Base-by-base conservation (phyloP, 2,888 invertebrate genomes). In the Epinotia brunnichana region DNA sequence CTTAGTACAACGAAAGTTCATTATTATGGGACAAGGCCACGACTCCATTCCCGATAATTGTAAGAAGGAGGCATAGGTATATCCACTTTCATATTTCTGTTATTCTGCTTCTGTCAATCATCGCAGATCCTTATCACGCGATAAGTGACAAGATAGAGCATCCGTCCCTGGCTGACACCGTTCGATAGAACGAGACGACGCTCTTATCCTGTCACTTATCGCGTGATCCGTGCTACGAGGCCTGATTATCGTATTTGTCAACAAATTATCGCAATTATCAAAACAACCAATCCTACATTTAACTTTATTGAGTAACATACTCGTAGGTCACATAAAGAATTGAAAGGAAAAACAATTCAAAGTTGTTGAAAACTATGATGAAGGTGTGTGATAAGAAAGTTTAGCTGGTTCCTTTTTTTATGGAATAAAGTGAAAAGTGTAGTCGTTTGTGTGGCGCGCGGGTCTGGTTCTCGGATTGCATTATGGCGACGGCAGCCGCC, bases 391-490 rank as follows among this genome's bases (percentile, higher is more conserved):
- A 56, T 63, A 56, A 17, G 51, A 63, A 64, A 59, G 51, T 57
- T 57, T n/a, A 35, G 41, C 3, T 19, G 61, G 64, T 71, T 63
- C 62, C 73, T 74, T 73, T 76, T 75, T 75, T 76, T 7, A 66
- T 74, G 68, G 75, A 73, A 60, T 70, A 63, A 68, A 76, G 78
- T 79, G 75, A 77, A 75, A 76, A 57, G 75, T 74, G 73, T 77
- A 77, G 79, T 81, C 82, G 83, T 83, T 83, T 85, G 82, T 77
- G 75, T 77, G 80, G 82, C 81, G 85, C 77, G 77, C 80, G 87
- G 87, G 86, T 86, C 84, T 86, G 82, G 85, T 82, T 88, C 87
- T 87, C 84, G 88, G 90, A 92, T 91, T 91, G 92, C 93, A 92
- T 91, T 92, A 91, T 87, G 87, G 87, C 86, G 84, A 84, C 83